Base-by-base conservation (phyloP, 2,797 vertebrate species). In the Melanotaenia maccullochi region DNA sequence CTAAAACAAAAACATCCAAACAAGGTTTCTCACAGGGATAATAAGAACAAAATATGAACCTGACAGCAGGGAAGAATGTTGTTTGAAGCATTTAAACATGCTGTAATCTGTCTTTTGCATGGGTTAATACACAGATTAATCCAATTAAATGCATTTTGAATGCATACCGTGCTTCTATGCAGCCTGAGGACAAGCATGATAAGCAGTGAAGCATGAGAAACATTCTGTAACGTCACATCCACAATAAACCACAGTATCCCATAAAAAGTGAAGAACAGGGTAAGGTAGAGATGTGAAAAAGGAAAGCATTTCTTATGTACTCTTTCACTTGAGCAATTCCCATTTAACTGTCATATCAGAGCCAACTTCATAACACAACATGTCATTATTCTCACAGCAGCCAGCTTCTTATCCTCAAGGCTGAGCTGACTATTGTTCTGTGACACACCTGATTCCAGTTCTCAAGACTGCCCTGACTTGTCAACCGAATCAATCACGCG, bases 321-420 rank as follows among this genome's bases (percentile, higher is more conserved):
- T 83, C 82, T 86, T 85, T 85, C 74, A 84, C 85, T 85, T 42
- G 74, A 89, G 79, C 85, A 81, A 92, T 89, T 93, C 92, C 84
- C 90, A 82, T 91, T 92, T 93, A 90, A 92, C 69, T 88, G 90
- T 90, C 93, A 94, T 93, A 93, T 93, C 89, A 93, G 91, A 90
- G 82, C 81, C 51, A 82, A 89, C 79, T 71, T 86, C 74, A 73
- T 60, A 87, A 94, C 92, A 91, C 91, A 90, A 91, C 89, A 89
- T 88, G 86, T 87, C 91, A 95, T 92, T 93, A 79, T 73, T 86
- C 71, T 81, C 86, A 78, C 79, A 92, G 86, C 88, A 87, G 90
- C 89, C 84, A 83, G 79, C 71, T 90, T 85, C 63, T 78, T 71
- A 80, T 80, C 89, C 86, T 87, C 36, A 24, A 88, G 92, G 87